Conservation (phyloP, 2,888 invertebrate species). For the Uloborus plumipes region DNA sequence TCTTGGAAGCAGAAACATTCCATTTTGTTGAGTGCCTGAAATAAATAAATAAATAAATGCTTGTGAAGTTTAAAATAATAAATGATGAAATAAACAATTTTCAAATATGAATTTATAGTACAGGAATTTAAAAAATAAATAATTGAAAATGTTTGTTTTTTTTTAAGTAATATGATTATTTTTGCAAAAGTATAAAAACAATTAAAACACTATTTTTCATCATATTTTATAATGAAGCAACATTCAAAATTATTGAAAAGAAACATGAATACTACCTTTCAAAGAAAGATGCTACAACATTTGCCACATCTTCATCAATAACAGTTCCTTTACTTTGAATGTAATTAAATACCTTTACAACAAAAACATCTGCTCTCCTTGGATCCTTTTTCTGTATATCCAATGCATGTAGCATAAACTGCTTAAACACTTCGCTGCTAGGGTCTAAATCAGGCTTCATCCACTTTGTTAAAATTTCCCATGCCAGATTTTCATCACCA, state of each 20-base stretch:
- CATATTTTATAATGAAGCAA: background rate
- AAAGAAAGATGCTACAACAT: constrained; percentile 31
- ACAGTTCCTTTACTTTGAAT: constrained; percentile 7
- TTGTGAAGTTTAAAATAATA: too few relatives aligned
- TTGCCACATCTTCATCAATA: constrained; percentile 15
- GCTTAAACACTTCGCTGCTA: constrained; percentile 12
- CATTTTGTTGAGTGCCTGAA: background rate
- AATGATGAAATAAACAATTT: too few relatives aligned
- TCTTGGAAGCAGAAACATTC: too few relatives aligned
- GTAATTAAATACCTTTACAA: constrained; percentile 18
- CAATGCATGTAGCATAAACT: constrained; percentile 18
- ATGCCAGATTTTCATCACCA: constrained; percentile 27
- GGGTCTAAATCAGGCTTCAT: background rate
- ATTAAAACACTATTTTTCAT: too few relatives aligned
- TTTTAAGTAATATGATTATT: too few relatives aligned
- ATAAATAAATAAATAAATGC: background rate
- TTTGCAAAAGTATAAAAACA: too few relatives aligned
- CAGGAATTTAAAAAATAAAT: background rate
- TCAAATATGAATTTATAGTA: too few relatives aligned
- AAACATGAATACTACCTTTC: constrained; percentile 12
- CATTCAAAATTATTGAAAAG: background rate
- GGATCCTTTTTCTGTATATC: constrained; percentile 6
- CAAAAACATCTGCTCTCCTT: constrained; percentile 5
- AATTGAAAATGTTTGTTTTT: too few relatives aligned
- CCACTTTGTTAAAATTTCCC: constrained; percentile 36